These are phyloP conservation scores for Melanotus villosus DNA, from an alignment of 2,888 invertebrate genomes.

Conservation along the genomic window DNA sequence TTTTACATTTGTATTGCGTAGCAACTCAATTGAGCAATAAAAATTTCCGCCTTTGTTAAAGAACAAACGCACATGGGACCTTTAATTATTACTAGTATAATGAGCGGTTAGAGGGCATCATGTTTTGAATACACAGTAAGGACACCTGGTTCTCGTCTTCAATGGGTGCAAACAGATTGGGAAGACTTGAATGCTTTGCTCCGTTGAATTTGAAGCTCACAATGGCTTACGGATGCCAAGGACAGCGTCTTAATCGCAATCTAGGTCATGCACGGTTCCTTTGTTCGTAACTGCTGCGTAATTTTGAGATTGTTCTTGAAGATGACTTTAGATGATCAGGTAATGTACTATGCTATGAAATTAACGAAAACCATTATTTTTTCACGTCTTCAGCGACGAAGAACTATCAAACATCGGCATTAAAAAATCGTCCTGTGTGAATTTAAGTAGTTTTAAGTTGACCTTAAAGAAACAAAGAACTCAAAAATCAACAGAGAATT, in stretches of 20 bases:
- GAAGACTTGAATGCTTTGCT: slow-evolving; percentile 35
- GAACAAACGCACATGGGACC: slow-evolving; percentile 7
- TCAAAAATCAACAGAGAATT: too few relatives aligned
- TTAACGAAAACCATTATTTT: too few relatives aligned
- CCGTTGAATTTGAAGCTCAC: slow-evolving; percentile 32
- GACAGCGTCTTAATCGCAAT: slow-evolving; percentile 42
- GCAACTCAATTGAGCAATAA: slow-evolving; percentile 30
- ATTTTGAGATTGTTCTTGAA: slow-evolving; percentile 14
- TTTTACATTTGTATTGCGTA: slow-evolving; percentile 27
- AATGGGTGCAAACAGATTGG: slow-evolving; percentile 37
- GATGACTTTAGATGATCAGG: neutral
- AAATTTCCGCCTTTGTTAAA: slow-evolving; percentile 22
- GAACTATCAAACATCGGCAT: too few relatives aligned
- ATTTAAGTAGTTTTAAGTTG: too few relatives aligned
- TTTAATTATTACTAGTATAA: slow-evolving; percentile 37
- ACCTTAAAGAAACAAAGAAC: too few relatives aligned
- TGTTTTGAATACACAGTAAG: slow-evolving; percentile 36
- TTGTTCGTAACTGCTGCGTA: slow-evolving; percentile 36
- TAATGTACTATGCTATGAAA: neutral
- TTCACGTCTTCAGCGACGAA: too few relatives aligned
- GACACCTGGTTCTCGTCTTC: slow-evolving; percentile 41
- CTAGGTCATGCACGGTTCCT: slow-evolving; percentile 40
- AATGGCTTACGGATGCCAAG: slow-evolving; percentile 40
- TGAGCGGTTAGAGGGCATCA: slow-evolving; percentile 31
- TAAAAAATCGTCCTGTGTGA: too few relatives aligned